Evolutionary conservation across 2,113 vertebrate genomes (phyloP), one percentile per base, ranked within the genome.

Genomic region (Gnathonemus echidnorhynchus): DNA sequence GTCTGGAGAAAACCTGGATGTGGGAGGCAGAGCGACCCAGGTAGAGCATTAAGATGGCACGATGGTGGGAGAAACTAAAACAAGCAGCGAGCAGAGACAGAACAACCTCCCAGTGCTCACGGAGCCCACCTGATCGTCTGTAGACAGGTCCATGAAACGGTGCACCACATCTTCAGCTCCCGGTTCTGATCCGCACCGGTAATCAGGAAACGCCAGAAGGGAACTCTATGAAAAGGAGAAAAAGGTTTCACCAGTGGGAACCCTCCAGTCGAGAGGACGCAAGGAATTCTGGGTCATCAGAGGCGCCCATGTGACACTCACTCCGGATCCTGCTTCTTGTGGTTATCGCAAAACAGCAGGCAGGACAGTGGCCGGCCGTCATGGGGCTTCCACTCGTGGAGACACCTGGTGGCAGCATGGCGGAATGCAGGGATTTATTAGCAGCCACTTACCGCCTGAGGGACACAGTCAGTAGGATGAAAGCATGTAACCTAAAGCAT

Each of bases 111-210:
- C 24, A 39, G 50, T 3, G n/a, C n/a, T 17, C 48, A 8, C n/a
- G 11, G 83, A 35, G 21, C 93, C 5, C 74, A 98, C 98, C 97
- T 96, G 90, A 99, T 96, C 17, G 98, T 99, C 91, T 99, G 98
- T 86, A 99, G 94, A 91, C 98, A 99, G 17, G 97, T 99, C 98
- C 98, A 99, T n/a, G 98, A 98, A 66, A 99, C 98, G 0, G 98
- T 99, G 94, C 98, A 99, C 98, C 98, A 99, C 97, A 99, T 96
- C 95, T 99, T 99, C 85, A 99, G 93, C 53, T 99, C 98, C 92
- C 96, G 97, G 92, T 99, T 99, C 94, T 99, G 98, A 94, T 99
- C 97, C 0, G 98, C 98, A 62, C 98, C 98, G 0, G 98, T 99
- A 93, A 99, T 97, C n/a, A 99, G 96, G 92, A 99, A 99, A 49